A percentile compares a stretch with the other conserved stretches of the same genome.
phyloP scores from a whole-genome alignment of 2,888 invertebrate genomes.

The Mythimna impura region DNA sequence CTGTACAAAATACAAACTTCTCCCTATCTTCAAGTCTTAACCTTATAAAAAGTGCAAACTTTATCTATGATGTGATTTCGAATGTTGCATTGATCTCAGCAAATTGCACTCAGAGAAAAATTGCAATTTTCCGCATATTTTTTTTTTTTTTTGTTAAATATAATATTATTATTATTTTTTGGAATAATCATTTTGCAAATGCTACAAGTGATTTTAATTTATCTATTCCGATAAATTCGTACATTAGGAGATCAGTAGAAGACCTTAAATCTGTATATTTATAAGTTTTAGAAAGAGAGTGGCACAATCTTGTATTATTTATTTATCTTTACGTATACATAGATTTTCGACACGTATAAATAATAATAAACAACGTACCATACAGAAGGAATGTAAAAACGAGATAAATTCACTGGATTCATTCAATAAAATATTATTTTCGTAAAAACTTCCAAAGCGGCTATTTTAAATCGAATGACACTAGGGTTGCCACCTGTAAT shows the following conservation, averaged over 20 bases:
- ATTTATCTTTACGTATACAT: neutral
- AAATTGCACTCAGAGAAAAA: neutral
- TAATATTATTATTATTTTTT: neutral
- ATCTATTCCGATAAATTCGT: constrained; percentile 26
- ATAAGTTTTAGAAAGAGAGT: constrained; percentile 17
- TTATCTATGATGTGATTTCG: neutral
- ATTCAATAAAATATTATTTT: too few species aligned
- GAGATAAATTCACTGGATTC: constrained; percentile 11
- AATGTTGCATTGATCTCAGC: neutral
- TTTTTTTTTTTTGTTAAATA: neutral
- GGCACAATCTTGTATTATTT: constrained; percentile 25
- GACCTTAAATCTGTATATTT: constrained; percentile 15
- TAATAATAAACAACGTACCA: neutral
- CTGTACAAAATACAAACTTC: neutral
- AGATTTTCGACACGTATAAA: neutral
- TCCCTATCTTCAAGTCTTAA: neutral
- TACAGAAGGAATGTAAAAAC: constrained; percentile 28
- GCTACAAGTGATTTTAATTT: neutral
- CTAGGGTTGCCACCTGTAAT: neutral
- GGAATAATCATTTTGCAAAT: neutral
- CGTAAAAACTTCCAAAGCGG: neutral
- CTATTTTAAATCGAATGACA: neutral
- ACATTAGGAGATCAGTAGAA: constrained; percentile 30
- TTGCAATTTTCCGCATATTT: too few species aligned
- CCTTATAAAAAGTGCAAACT: neutral